Evolutionary conservation across 2,113 vertebrate species (phyloP), one percentile per base, ranked within the genome.

Genomic region (Scopus umbretta): DNA sequence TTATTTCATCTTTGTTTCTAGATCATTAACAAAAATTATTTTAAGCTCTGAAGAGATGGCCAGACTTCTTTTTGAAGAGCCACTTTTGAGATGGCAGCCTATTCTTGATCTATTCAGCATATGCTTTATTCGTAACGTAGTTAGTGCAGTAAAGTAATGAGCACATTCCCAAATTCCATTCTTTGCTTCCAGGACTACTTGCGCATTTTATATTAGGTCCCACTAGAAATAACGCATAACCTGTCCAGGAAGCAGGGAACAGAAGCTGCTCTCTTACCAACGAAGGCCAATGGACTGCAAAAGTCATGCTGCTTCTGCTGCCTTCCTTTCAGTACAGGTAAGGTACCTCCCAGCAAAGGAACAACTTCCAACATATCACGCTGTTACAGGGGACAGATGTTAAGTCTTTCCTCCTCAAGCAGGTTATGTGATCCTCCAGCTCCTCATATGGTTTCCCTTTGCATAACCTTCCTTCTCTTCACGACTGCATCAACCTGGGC

Each of bases 1-100:
- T 50, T 2, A 93, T 85, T 91, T 90, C 11, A 93, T 86, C 78
- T 86, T 79, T 83, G 55, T 73, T 96, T 85, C 53, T 82, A 85
- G 49, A 84, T 88, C 32, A 83, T 91, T 89, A 91, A 78, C 25
- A 72, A 66, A 70, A 86, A 58, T 65, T 43, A 82, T 88, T 94
- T 72, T 58, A 81, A 71, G 17, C 55, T 66, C 72, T 84, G 50
- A 92, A 76, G 19, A 83, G 40, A 83, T 0, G 0, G 67, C 80
- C 47, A 62, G 65, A n/a, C 56, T 86, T 90, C 72, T 72, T 94
- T 94, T 62, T 92, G 58, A 88, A 96, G 42, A 92, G 14, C 10
- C 50, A 55, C 59, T 86, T 86, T 71, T 80, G 62, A 88, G 63
- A 93, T 53, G 55, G 36, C 43, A 95, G 81, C 38, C 63, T 72